Percentiles rank a stretch among this genome's conserved stretches.
Evolutionary conservation across 2,797 vertebrate species (phyloP).

Genomic region (Erethizon dorsatum): DNA sequence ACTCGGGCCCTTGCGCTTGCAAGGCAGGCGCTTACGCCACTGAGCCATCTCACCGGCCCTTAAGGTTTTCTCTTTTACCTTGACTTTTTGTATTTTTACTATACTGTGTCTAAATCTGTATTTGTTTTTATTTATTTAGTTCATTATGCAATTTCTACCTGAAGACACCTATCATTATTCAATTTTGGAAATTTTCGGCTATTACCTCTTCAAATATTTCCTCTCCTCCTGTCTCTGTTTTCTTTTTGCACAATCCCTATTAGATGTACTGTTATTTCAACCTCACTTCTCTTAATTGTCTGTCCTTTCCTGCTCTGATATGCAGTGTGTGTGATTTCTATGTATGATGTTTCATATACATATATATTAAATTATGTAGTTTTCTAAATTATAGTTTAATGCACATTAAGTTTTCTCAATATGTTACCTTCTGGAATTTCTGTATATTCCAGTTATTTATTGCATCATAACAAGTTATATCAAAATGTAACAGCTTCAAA

Average conservation of each 20-base stretch:
- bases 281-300: background rate
- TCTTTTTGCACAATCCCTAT: background rate
- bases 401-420: background rate
- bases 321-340: slow-evolving; percentile 7
- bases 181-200: background rate
- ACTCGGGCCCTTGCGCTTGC: no score
- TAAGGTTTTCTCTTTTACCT: slow-evolving; percentile 40
- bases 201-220: slow-evolving; percentile 43
- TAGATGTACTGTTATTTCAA: background rate
- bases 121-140: slow-evolving; percentile 48
- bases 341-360: background rate
- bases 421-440: slow-evolving; percentile 25
- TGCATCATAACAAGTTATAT: slow-evolving; percentile 19
- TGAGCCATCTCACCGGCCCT: no score
- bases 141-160: background rate
- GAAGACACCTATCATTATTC: background rate
- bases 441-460: slow-evolving; percentile 9
- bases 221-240: background rate
- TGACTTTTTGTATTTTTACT: background rate
- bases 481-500: background rate
- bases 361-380: slow-evolving; percentile 7
- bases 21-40: no score
- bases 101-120: background rate
- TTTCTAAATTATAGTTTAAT: slow-evolving; percentile 61
- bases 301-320: background rate